Evolutionary conservation across 2,888 invertebrate genomes (phyloP), one percentile per base, ranked within the genome.

Genomic region (Lathronympha strigana): DNA sequence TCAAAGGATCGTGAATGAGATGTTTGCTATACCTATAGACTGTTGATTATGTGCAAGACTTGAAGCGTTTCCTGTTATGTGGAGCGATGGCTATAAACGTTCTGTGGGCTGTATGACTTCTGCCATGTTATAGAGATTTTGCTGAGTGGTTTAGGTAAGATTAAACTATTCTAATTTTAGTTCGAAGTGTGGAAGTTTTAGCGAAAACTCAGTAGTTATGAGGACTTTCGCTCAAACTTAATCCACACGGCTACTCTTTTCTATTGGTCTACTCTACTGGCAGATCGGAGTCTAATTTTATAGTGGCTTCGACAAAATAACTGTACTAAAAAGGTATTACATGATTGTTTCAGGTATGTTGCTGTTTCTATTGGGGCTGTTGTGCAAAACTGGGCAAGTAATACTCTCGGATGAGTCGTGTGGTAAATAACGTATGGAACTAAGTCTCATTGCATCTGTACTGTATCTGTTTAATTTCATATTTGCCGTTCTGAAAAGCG

Each of bases 1-100:
- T 90, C 89, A 87, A 90, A 90, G 88, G 87, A 88, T 85, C 78
- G 78, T 85, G 89, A 90, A 89, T 89, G 86, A 89, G 89, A 89
- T 90, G 88, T 88, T 89, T 87, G 83, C 84, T 78, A 82, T 75
- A 72, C 73, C 69, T 72, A 69, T 45, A 40, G 33, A 47, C 36
- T 61, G 58, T 58, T 31, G 51, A 63, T 74, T 77, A 78, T 71
- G 75, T 75, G 75, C 76, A 76, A 75, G 75, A 79, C 77, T 80
- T 78, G 71, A 76, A 78, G 75, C 79, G 78, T 81, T 88, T 88
- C 86, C 88, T 88, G 88, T 86, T 83, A 73, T 80, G 75, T 77
- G 76, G 72, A 66, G 67, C 63, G 36, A 58, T 45, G 43, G 43
- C 17, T 51, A 51, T 63, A 57, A 69, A 71, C 69, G 54, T 40